phyloP scores from a whole-genome alignment of 2,888 invertebrate species.

The Drosophila koepferae region DNA sequence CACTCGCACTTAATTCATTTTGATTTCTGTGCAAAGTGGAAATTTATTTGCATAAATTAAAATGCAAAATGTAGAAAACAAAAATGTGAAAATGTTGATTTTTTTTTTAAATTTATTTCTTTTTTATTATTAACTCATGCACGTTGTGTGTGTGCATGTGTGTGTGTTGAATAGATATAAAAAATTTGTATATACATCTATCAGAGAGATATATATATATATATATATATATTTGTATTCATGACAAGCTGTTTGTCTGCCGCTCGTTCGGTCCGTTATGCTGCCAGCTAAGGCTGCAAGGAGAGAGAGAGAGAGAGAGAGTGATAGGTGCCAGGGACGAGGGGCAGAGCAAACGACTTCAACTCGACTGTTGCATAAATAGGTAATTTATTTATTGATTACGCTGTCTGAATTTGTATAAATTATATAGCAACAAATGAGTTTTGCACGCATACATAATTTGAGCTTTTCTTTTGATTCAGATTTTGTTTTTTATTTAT shows the following conservation, averaged over 20 bases:
- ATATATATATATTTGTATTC: slow-evolving; percentile 57
- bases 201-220: neutral
- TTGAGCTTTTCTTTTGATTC: neutral
- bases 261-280: slow-evolving; percentile 64
- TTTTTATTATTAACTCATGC: slow-evolving; percentile 38
- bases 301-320: neutral
- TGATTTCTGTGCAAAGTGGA: slow-evolving; percentile 82
- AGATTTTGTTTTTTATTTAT: neutral
- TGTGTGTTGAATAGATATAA: neutral
- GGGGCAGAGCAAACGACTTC: slow-evolving; percentile 3
- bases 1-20: slow-evolving; percentile 81
- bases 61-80: slow-evolving; percentile 43
- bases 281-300: slow-evolving; percentile 35
- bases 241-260: slow-evolving; percentile 64
- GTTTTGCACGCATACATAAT: slow-evolving; percentile 13
- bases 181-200: neutral
- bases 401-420: slow-evolving; percentile 64
- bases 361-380: slow-evolving; percentile 71
- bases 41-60: slow-evolving; percentile 83
- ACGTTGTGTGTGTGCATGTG: slow-evolving; percentile 10
- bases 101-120: neutral
- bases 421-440: slow-evolving; percentile 58
- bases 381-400: slow-evolving; percentile 76
- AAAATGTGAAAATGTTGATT: slow-evolving; percentile 24
- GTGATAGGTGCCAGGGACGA: neutral